Percentiles rank a stretch among this genome's conserved stretches.
phyloP scores from a whole-genome alignment of 2,113 vertebrate genomes.

The Anoplopoma fimbria region DNA sequence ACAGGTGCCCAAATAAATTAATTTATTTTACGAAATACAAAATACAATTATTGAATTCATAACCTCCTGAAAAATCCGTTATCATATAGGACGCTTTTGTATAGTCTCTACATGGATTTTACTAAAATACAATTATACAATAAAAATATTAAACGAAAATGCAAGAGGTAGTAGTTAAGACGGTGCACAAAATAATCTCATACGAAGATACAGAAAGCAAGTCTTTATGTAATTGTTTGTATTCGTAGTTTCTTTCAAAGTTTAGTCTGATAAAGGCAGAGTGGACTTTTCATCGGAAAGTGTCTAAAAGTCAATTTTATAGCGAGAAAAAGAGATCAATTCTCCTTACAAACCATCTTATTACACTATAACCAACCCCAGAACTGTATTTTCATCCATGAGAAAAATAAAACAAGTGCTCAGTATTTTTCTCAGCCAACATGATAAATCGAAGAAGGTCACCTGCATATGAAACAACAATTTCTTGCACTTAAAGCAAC shows the following conservation, averaged over 20 bases:
- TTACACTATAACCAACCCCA: not conserved
- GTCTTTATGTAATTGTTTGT: not conserved
- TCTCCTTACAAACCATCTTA: not conserved
- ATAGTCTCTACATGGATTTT: not conserved
- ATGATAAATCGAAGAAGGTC: constrained; percentile 36
- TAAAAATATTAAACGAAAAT: not conserved
- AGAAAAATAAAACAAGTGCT: not conserved
- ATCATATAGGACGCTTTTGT: not conserved
- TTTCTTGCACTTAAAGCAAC: constrained; percentile 57
- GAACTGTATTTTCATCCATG: not conserved
- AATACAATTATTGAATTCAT: not conserved
- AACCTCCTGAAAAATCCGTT: not conserved
- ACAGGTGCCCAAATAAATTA: not conserved
- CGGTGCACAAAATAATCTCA: not conserved
- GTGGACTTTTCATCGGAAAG: not conserved
- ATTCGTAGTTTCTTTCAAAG: not conserved
- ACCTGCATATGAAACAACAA: constrained; percentile 29
- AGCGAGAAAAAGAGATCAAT: not conserved
- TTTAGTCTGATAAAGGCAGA: not conserved
- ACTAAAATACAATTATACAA: not conserved
- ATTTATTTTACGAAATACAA: not conserved
- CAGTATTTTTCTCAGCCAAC: constrained; percentile 12
- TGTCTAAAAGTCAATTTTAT: not conserved
- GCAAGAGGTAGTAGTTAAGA: not conserved
- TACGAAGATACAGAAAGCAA: not conserved